These are phyloP conservation scores for Hartigia nigra DNA, from an alignment of 2,888 invertebrate genomes.

Conservation along the genomic window DNA sequence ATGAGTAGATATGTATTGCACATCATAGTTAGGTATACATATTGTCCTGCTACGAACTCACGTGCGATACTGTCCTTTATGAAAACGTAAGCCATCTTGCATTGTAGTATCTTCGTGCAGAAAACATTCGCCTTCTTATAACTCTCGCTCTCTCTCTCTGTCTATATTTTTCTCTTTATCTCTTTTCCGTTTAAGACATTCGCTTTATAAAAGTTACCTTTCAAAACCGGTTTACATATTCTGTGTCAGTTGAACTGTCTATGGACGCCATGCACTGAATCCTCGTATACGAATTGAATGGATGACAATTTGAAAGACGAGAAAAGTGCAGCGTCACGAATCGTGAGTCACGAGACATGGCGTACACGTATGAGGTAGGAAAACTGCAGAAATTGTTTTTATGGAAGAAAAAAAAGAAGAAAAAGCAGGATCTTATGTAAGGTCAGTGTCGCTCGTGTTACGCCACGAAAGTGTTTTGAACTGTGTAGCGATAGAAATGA, in stretches of 20 bases:
- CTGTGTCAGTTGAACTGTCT: conserved; percentile 6
- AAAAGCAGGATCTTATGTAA: background rate
- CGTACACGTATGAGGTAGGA: background rate
- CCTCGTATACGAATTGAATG: background rate
- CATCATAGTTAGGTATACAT: too few species aligned
- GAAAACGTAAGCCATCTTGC: conserved; percentile 32
- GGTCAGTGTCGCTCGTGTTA: background rate
- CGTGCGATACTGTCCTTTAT: conserved; percentile 31
- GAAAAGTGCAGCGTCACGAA: background rate
- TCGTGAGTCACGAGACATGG: background rate
- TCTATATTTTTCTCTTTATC: conserved; percentile 9
- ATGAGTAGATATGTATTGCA: too few species aligned
- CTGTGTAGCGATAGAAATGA: background rate
- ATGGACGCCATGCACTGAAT: background rate
- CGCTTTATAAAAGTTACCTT: conserved; percentile 50
- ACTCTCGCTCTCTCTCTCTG: conserved; percentile 6
- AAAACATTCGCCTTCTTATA: conserved; percentile 2
- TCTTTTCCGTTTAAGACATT: conserved; percentile 45
- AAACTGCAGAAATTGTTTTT: background rate
- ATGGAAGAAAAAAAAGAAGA: background rate
- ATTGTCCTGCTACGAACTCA: too few species aligned
- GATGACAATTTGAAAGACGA: background rate
- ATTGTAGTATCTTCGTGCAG: conserved; percentile 22
- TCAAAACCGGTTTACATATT: conserved; percentile 50
- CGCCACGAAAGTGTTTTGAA: background rate